Conservation (phyloP, 2,113 vertebrate genomes). For the Chrysemys picta region DNA sequence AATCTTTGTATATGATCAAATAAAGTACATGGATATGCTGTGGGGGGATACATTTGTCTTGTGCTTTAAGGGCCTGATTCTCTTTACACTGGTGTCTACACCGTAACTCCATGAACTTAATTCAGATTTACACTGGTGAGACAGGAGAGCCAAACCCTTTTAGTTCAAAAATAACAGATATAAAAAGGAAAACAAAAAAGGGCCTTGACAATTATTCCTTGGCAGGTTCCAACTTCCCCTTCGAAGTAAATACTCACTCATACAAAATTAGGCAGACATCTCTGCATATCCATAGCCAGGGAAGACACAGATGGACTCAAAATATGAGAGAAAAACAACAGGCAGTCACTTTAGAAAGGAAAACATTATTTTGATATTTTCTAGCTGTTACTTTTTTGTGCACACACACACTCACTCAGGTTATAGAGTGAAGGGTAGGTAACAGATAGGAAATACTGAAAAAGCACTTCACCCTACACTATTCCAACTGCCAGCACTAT, state of each 20-base stretch:
- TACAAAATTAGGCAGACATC: slow-evolving; percentile 2
- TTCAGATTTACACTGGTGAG: neutral
- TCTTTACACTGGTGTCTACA: neutral
- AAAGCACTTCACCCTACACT: neutral
- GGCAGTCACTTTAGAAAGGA: slow-evolving; percentile 13
- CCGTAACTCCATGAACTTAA: neutral
- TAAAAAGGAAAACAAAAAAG: slow-evolving; percentile 18
- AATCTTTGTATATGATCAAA: neutral
- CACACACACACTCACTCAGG: neutral
- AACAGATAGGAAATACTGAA: fast-evolving
- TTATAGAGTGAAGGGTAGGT: neutral
- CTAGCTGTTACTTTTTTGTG: neutral
- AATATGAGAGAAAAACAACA: slow-evolving; percentile 43
- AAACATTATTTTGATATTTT: slow-evolving; percentile 18
- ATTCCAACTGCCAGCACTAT: neutral
- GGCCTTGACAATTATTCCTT: slow-evolving; percentile 22
- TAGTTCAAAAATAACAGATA: slow-evolving; percentile 20
- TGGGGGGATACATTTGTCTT: neutral
- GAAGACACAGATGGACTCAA: slow-evolving; percentile 20
- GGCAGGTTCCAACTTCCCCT: slow-evolving; percentile 34
- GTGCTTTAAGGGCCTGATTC: neutral
- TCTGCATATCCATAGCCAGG: neutral
- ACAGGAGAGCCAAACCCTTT: neutral
- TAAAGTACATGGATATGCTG: neutral
- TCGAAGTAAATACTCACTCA: slow-evolving; percentile 8